These are phyloP conservation scores for Nyctereutes procyonoides DNA, from an alignment of 2,113 vertebrate species.

Conservation along the genomic window DNA sequence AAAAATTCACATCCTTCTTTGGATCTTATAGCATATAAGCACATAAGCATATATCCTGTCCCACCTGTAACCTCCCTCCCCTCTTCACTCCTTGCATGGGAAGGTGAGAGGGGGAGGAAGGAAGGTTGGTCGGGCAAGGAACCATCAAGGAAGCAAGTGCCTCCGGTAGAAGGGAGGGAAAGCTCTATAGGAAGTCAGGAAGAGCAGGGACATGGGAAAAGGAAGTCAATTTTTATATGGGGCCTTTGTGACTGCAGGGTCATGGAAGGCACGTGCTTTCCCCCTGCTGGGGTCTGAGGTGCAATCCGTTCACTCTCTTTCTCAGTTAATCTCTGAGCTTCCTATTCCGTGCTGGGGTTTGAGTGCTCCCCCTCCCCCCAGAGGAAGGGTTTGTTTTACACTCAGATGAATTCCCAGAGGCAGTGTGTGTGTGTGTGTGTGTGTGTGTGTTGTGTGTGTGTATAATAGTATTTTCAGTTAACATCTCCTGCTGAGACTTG, in stretches of 20 bases:
- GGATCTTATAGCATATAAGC: neutral
- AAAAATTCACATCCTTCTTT: neutral
- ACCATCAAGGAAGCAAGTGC: neutral
- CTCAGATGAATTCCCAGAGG: neutral
- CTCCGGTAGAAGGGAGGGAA: neutral
- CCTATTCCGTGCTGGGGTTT: neutral
- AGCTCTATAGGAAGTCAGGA: neutral
- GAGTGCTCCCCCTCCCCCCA: neutral
- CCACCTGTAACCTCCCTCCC: neutral
- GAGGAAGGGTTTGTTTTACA: neutral
- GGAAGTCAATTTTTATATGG: constrained; percentile 77
- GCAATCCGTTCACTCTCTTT: neutral
- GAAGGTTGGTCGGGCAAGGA: neutral
- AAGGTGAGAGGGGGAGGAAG: neutral
- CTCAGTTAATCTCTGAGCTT: constrained; percentile 44
- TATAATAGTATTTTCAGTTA: neutral
- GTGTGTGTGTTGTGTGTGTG: no score
- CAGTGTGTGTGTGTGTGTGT: no score
- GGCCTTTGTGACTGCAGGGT: neutral
- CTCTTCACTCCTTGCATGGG: neutral
- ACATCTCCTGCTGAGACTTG: neutral
- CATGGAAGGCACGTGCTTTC: neutral
- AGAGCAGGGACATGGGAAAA: neutral
- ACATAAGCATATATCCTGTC: neutral
- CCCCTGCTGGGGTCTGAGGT: constrained; percentile 45